A percentile compares a stretch with the other conserved stretches of the same genome.
phyloP scores from a whole-genome alignment of 2,113 vertebrate species.

The Leucosticte australis region DNA sequence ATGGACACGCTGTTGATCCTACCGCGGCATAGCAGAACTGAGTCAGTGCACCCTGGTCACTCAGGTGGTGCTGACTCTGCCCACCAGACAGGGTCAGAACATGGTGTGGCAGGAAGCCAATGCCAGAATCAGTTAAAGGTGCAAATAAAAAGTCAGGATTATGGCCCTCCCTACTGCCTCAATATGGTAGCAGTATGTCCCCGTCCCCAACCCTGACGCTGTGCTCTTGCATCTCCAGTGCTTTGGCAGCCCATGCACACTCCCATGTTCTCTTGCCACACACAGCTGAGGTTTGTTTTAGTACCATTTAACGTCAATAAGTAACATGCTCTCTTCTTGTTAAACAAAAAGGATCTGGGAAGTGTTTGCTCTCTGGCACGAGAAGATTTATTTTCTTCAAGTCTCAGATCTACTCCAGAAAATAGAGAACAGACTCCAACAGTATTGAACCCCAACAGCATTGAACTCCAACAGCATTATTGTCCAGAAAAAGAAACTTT shows the following conservation, averaged over 20 bases:
- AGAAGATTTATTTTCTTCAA: conserved; percentile 70
- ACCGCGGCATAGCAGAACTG: conserved; percentile 11
- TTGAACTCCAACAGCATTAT: conserved; percentile 20
- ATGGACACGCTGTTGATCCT: background rate
- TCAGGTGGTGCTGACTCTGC: background rate
- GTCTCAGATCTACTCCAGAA: conserved; percentile 59
- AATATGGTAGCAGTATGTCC: background rate
- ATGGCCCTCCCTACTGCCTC: background rate
- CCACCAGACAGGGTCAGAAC: conserved; percentile 7
- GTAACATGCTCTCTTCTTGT: conserved; percentile 49
- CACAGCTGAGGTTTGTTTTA: conserved; percentile 28
- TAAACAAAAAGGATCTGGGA: conserved; percentile 58
- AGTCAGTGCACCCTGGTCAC: background rate
- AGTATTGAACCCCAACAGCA: conserved; percentile 23
- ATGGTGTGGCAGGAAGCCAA: background rate
- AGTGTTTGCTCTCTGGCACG: conserved; percentile 54
- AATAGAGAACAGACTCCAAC: conserved; percentile 50
- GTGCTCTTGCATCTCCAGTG: conserved; percentile 26
- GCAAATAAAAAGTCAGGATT: conserved; percentile 45
- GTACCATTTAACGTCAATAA: conserved; percentile 41
- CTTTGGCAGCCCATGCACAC: conserved; percentile 40
- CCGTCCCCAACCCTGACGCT: background rate
- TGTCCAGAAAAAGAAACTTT: conserved; percentile 43
- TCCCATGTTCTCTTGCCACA: background rate
- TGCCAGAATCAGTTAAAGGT: conserved; percentile 39